phyloP scores from a whole-genome alignment of 2,113 vertebrate genomes.

The Chascanopsetta lugubris region DNA sequence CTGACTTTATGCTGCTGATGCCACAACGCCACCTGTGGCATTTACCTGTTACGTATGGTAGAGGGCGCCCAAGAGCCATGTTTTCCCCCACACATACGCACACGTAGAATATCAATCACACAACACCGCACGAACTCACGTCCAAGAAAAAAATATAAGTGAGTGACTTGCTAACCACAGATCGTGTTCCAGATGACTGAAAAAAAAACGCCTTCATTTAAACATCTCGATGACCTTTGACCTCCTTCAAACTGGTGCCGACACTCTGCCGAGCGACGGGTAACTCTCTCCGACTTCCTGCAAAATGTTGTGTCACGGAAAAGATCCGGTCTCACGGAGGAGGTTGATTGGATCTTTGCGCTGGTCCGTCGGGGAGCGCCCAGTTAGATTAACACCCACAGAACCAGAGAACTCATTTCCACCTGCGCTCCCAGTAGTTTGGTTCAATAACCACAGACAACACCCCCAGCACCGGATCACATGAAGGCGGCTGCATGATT shows the following conservation, averaged over 20 bases:
- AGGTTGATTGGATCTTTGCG: conserved; percentile 24
- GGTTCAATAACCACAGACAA: not conserved
- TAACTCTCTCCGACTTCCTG: not conserved
- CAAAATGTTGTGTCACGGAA: conserved; percentile 6
- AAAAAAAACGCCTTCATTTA: too few relatives aligned
- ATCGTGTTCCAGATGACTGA: too few relatives aligned
- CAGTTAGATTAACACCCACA: conserved; percentile 29
- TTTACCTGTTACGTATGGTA: too few relatives aligned
- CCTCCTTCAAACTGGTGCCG: not conserved
- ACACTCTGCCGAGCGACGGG: not conserved
- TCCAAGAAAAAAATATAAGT: too few relatives aligned
- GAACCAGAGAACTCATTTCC: conserved; percentile 32
- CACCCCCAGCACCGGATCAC: not conserved
- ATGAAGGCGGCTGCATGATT: conserved; percentile 17
- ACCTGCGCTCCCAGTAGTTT: conserved; percentile 12
- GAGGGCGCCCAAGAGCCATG: too few relatives aligned
- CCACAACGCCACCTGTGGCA: too few relatives aligned
- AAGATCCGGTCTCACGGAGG: not conserved
- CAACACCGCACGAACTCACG: too few relatives aligned
- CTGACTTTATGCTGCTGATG: too few relatives aligned
- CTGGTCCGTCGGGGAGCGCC: conserved; percentile 1
- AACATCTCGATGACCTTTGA: not conserved
- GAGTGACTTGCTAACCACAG: too few relatives aligned
- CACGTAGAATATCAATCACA: too few relatives aligned
- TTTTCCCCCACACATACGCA: too few relatives aligned